Conservation (phyloP, 2,797 vertebrate genomes). For the Gobio occitaniae region DNA sequence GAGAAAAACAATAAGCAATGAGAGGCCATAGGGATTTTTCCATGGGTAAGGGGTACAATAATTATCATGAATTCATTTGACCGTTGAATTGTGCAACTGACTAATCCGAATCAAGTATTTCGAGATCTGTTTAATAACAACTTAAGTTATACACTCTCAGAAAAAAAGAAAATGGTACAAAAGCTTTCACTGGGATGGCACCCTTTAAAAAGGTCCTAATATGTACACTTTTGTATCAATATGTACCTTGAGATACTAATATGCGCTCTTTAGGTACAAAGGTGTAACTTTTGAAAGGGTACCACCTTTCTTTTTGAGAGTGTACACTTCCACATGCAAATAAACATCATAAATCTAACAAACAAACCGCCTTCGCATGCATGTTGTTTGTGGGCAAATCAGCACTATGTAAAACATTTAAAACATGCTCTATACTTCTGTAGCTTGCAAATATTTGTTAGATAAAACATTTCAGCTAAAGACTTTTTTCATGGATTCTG, state of each 20-base stretch:
- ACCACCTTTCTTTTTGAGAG: not conserved
- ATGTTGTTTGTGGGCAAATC: not conserved
- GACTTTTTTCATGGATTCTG: not conserved
- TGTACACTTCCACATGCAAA: conserved; percentile 3
- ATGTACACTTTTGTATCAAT: not conserved
- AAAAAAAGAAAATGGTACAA: not conserved
- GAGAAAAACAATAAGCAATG: not conserved
- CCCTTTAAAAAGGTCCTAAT: too few relatives aligned
- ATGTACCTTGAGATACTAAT: not conserved
- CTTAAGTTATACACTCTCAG: not conserved
- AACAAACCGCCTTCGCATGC: not conserved
- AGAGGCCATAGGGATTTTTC: not conserved
- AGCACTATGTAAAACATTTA: not conserved
- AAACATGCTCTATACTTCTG: not conserved
- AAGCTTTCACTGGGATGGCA: not conserved
- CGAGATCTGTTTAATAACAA: not conserved
- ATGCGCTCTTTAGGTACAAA: not conserved
- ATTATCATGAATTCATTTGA: not conserved
- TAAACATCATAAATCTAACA: not conserved
- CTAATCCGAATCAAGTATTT: not conserved
- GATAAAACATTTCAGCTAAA: not conserved
- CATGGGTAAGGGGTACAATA: not conserved
- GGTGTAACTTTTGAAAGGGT: not conserved
- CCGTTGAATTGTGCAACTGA: not conserved
- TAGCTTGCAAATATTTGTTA: not conserved